These are phyloP conservation scores for Stegodyphus mimosarum DNA, from an alignment of 1,140 invertebrate genomes.

Conservation along the genomic window DNA sequence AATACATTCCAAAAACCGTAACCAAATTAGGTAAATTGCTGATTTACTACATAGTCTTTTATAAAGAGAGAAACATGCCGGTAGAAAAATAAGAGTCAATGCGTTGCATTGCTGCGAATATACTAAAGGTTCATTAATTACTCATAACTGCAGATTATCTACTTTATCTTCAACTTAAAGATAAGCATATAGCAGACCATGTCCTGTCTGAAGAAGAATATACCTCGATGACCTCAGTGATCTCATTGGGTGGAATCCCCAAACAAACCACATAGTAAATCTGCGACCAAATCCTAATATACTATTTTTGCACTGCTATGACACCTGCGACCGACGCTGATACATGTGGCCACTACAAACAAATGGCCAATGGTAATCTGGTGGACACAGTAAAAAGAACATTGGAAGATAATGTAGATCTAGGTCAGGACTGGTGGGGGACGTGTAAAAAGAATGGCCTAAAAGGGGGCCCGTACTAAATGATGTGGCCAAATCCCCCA, in stretches of 20 bases:
- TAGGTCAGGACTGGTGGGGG: constrained; percentile 31
- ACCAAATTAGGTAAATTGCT: too few relatives aligned
- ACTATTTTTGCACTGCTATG: constrained; percentile 7
- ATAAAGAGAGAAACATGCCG: too few relatives aligned
- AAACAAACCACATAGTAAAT: constrained; percentile 13
- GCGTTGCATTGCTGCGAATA: too few relatives aligned
- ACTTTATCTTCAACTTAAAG: too few relatives aligned
- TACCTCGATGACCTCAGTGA: background rate
- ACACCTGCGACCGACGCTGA: constrained; percentile 40
- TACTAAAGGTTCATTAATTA: too few relatives aligned
- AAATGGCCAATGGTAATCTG: constrained; percentile 52
- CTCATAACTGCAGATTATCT: too few relatives aligned
- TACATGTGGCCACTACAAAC: constrained; percentile 27
- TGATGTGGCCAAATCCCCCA: constrained; percentile 43
- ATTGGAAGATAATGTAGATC: constrained; percentile 17
- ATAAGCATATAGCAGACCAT: too few relatives aligned
- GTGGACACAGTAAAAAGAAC: constrained; percentile 13
- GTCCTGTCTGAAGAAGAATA: too few relatives aligned
- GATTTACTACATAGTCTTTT: too few relatives aligned
- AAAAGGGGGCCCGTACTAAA: constrained; percentile 16
- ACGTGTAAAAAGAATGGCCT: background rate
- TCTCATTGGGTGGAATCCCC: background rate
- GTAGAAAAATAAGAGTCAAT: too few relatives aligned
- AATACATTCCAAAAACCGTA: too few relatives aligned
- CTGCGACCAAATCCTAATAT: constrained; percentile 39